These are phyloP conservation scores for Pedetes capensis DNA, from an alignment of 2,113 vertebrate genomes.

Conservation along the genomic window DNA sequence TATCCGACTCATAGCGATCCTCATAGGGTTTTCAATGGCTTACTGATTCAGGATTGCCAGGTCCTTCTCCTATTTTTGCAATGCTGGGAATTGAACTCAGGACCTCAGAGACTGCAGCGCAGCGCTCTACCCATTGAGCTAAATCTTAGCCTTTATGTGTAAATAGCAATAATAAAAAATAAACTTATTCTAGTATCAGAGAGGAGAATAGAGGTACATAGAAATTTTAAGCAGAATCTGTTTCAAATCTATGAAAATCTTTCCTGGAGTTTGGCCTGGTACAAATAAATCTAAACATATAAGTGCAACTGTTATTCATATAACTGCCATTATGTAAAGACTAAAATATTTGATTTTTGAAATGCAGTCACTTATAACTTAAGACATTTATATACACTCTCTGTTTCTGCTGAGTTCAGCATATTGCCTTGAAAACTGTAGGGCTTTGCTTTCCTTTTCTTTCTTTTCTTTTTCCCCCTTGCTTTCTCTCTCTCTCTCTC, in stretches of 20 bases:
- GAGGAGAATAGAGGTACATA: neutral
- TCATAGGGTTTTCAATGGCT: too few relatives aligned
- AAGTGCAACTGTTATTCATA: conserved; percentile 40
- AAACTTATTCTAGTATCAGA: conserved; percentile 28
- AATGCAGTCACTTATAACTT: conserved; percentile 47
- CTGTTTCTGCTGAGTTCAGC: neutral
- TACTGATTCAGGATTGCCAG: too few relatives aligned
- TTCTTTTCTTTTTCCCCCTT: too few relatives aligned
- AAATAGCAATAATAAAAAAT: conserved; percentile 44
- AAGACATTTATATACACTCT: conserved; percentile 24
- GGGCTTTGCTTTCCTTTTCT: neutral
- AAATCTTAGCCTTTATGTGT: too few relatives aligned
- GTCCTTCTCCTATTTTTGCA: too few relatives aligned
- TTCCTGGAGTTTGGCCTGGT: conserved; percentile 29
- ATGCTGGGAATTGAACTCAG: too few relatives aligned
- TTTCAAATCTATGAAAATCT: conserved; percentile 47
- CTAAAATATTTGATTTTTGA: conserved; percentile 55
- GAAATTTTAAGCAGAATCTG: conserved; percentile 26
- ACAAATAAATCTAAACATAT: conserved; percentile 53
- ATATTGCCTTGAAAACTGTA: neutral
- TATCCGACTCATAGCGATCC: too few relatives aligned
- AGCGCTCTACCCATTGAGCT: too few relatives aligned
- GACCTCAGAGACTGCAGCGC: too few relatives aligned
- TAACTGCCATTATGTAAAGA: conserved; percentile 53
- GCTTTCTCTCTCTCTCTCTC: too few relatives aligned